These are phyloP conservation scores for Columba livia DNA, from an alignment of 2,113 vertebrate genomes.

Conservation along the genomic window DNA sequence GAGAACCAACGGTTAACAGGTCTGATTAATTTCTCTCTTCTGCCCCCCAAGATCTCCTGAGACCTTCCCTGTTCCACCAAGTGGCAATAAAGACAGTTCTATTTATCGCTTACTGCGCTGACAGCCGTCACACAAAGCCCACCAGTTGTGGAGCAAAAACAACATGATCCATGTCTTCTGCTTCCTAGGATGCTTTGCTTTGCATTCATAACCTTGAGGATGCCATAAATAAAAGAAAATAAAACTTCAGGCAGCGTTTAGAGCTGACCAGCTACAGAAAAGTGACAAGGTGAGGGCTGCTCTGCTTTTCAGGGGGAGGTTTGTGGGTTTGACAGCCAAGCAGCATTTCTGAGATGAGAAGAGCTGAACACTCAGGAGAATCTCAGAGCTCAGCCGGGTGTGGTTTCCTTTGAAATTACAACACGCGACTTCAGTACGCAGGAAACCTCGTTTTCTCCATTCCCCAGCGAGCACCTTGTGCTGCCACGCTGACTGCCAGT, in stretches of 20 bases:
- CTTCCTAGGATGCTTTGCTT: neutral
- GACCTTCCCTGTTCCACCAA: neutral
- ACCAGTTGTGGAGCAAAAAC: neutral
- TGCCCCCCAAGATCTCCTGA: neutral
- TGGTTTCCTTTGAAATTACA: neutral
- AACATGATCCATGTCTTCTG: neutral
- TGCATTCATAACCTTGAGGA: neutral
- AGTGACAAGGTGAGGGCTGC: neutral
- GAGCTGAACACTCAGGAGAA: neutral
- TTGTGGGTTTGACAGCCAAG: neutral
- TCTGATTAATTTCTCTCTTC: neutral
- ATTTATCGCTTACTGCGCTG: neutral
- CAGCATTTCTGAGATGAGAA: neutral
- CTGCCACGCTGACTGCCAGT: rapidly evolving
- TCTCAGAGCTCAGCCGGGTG: neutral
- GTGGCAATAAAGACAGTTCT: rapidly evolving
- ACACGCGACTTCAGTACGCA: neutral
- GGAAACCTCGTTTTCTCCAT: neutral
- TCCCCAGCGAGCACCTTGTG: neutral
- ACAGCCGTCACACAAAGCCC: neutral
- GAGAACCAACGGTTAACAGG: neutral
- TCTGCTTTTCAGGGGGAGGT: neutral
- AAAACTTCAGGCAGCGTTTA: neutral
- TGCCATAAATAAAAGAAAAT: neutral
- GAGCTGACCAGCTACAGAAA: neutral